Percentiles rank a stretch among this genome's conserved stretches.
These are phyloP conservation scores for Propithecus coquereli DNA, from an alignment of 2,113 vertebrate species.

Conservation along the genomic window DNA sequence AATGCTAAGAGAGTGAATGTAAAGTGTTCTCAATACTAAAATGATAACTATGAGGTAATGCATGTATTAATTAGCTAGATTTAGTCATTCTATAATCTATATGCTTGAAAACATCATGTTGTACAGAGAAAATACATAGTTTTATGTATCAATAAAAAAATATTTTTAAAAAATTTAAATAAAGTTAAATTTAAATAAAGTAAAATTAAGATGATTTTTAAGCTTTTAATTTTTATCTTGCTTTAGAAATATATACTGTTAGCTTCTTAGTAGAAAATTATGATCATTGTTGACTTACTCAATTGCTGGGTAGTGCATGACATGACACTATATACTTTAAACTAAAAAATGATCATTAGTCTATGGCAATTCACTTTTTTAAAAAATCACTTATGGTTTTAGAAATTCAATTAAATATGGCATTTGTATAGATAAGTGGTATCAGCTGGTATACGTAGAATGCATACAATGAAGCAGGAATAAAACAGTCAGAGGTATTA, in stretches of 20 bases:
- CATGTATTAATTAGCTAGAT: background rate
- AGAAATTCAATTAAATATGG: background rate
- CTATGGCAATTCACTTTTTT: background rate
- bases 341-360: background rate
- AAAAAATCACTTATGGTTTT: background rate
- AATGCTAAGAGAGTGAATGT: background rate
- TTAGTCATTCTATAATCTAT: background rate
- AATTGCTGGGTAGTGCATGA: background rate
- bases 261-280: background rate
- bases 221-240: background rate
- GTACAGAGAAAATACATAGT: background rate
- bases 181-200: background rate
- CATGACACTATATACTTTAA: background rate
- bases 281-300: background rate
- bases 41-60: background rate
- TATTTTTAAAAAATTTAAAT: no score
- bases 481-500: background rate
- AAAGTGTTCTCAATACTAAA: background rate
- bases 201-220: background rate
- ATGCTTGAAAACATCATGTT: background rate
- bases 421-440: background rate
- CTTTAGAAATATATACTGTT: background rate
- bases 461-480: background rate
- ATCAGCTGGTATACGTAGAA: background rate
- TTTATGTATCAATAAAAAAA: background rate